Percentiles rank a stretch among this genome's conserved stretches.
phyloP scores from a whole-genome alignment of 2,113 vertebrate species.

The Vicugna pacos region DNA sequence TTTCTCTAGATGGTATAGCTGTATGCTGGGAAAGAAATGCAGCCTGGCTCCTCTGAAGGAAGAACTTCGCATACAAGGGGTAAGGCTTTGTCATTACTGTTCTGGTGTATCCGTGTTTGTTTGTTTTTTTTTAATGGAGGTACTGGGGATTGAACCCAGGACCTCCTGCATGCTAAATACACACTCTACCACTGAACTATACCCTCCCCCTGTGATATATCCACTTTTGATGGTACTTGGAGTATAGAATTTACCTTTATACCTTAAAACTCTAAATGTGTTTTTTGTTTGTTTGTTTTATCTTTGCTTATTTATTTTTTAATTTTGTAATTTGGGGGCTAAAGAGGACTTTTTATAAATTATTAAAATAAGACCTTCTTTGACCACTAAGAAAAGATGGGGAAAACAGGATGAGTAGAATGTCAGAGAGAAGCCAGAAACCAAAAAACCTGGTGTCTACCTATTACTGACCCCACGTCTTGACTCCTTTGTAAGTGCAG shows the following conservation, averaged over 20 bases:
- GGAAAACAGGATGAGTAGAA: background rate
- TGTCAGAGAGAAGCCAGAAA: background rate
- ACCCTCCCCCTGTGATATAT: too few relatives aligned
- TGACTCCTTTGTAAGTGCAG: background rate
- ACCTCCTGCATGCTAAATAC: too few relatives aligned
- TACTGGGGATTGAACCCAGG: too few relatives aligned
- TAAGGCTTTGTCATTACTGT: constrained; percentile 83
- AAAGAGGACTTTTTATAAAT: background rate
- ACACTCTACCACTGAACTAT: too few relatives aligned
- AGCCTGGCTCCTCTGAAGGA: constrained; percentile 97
- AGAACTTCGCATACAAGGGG: constrained; percentile 96
- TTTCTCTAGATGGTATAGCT: constrained; percentile 96
- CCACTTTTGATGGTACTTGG: constrained; percentile 14
- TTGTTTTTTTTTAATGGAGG: background rate
- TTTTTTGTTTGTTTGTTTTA: background rate
- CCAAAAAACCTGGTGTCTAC: background rate
- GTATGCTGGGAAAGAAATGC: constrained; percentile 99
- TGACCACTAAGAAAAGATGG: background rate
- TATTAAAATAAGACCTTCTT: background rate
- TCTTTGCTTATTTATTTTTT: constrained; percentile 35
- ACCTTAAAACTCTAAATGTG: background rate
- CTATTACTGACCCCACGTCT: background rate
- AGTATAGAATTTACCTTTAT: constrained; percentile 6
- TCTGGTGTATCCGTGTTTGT: background rate
- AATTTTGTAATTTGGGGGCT: background rate